These are phyloP conservation scores for Temnothorax longispinosus DNA, from an alignment of 1,140 invertebrate species.

Conservation along the genomic window DNA sequence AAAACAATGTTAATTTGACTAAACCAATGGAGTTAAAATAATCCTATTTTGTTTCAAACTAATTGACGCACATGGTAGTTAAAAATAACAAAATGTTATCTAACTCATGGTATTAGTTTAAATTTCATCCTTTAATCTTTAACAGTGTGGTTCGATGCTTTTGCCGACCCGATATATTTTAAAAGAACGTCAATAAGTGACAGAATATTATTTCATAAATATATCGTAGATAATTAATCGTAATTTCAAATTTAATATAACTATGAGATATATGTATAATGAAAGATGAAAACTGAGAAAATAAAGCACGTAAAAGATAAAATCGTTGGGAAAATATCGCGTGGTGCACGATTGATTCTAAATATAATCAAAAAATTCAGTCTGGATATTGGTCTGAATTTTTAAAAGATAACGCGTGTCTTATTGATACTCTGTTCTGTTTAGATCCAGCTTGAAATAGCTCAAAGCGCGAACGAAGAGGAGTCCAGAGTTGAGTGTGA, in stretches of 20 bases:
- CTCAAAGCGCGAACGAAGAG: constrained; percentile 22
- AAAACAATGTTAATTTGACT: no score
- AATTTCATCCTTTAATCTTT: no score
- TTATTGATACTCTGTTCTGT: background rate
- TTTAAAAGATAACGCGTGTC: background rate
- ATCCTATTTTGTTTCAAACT: no score
- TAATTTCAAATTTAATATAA: background rate
- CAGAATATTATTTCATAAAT: background rate
- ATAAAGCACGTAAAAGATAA: background rate
- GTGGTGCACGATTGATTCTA: background rate
- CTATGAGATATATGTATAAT: background rate
- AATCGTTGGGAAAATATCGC: background rate
- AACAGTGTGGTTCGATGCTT: background rate
- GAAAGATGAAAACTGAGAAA: background rate
- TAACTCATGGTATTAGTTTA: no score
- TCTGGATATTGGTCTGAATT: background rate
- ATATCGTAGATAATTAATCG: background rate
- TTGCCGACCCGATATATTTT: background rate
- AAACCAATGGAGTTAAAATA: no score
- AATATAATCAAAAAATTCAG: background rate
- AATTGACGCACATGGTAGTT: no score
- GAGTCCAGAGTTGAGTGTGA: background rate
- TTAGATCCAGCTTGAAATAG: background rate
- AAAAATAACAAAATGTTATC: no score
- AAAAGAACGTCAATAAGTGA: background rate